These are phyloP conservation scores for Hipparchia semele DNA, from an alignment of 2,888 invertebrate species.

Conservation along the genomic window DNA sequence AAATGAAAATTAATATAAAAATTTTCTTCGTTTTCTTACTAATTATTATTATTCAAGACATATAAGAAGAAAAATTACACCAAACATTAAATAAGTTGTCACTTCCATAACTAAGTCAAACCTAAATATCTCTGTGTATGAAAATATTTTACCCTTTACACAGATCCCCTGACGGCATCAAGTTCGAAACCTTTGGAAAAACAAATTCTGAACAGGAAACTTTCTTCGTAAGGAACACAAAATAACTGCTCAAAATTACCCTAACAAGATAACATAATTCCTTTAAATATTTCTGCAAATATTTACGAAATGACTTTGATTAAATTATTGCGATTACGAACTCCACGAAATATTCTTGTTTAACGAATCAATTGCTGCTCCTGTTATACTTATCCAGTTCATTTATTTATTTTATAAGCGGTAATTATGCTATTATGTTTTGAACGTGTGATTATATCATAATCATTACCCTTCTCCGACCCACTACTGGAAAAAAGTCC, in stretches of 20 bases:
- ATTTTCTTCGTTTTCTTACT: too few species aligned
- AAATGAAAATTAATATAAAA: too few species aligned
- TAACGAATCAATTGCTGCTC: not conserved
- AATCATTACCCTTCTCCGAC: too few species aligned
- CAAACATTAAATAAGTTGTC: constrained; percentile 42
- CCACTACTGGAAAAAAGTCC: too few species aligned
- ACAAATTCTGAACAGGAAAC: constrained; percentile 40
- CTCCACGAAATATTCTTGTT: not conserved
- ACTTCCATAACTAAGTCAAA: constrained; percentile 42
- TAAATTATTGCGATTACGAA: constrained; percentile 6
- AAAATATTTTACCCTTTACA: constrained; percentile 57
- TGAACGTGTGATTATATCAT: too few species aligned
- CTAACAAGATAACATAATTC: constrained; percentile 26
- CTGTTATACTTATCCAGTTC: not conserved
- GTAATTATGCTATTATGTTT: too few species aligned
- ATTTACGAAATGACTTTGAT: constrained; percentile 16
- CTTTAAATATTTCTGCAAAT: constrained; percentile 28
- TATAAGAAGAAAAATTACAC: not conserved
- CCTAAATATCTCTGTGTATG: constrained; percentile 46
- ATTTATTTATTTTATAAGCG: too few species aligned
- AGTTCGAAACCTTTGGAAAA: constrained; percentile 46
- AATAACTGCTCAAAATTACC: constrained; percentile 27
- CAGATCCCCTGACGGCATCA: constrained; percentile 46
- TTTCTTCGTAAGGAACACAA: constrained; percentile 30
- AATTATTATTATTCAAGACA: too few species aligned